These are phyloP conservation scores for Falco berigora DNA, from an alignment of 2,797 vertebrate species.

Conservation along the genomic window DNA sequence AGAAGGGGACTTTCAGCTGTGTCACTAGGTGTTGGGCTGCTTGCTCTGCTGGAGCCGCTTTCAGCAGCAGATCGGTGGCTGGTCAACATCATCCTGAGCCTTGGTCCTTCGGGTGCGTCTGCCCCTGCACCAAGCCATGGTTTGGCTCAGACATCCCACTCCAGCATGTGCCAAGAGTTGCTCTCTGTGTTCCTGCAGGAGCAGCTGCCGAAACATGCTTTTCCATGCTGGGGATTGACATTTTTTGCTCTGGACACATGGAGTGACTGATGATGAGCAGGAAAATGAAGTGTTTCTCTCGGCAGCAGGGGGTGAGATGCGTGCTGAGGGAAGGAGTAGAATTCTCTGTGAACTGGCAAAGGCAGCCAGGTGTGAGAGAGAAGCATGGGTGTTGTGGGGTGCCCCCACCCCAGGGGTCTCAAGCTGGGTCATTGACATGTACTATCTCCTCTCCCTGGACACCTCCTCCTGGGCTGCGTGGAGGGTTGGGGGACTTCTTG, in stretches of 20 bases:
- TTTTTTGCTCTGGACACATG: not conserved
- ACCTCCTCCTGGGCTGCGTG: not conserved
- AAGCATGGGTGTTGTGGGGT: not conserved
- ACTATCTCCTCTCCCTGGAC: fast-evolving
- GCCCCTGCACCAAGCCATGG: not conserved
- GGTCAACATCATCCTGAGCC: not conserved
- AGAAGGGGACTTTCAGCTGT: not conserved
- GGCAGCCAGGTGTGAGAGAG: not conserved
- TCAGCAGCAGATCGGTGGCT: not conserved
- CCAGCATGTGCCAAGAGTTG: not conserved
- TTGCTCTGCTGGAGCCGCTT: not conserved
- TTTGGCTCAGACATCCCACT: not conserved
- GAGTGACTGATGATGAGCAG: not conserved
- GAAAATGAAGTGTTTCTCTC: not conserved
- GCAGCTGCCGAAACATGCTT: not conserved
- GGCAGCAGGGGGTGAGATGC: not conserved
- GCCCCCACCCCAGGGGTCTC: not conserved
- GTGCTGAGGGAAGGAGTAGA: not conserved
- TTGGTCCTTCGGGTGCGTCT: not conserved
- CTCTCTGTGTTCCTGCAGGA: not conserved
- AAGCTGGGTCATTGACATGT: not conserved
- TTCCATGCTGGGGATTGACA: not conserved
- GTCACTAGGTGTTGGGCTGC: not conserved
- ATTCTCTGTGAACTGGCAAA: not conserved
- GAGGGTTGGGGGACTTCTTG: not conserved